Base-by-base conservation (phyloP, 2,888 invertebrate species). In the Bembecia ichneumoniformis region DNA sequence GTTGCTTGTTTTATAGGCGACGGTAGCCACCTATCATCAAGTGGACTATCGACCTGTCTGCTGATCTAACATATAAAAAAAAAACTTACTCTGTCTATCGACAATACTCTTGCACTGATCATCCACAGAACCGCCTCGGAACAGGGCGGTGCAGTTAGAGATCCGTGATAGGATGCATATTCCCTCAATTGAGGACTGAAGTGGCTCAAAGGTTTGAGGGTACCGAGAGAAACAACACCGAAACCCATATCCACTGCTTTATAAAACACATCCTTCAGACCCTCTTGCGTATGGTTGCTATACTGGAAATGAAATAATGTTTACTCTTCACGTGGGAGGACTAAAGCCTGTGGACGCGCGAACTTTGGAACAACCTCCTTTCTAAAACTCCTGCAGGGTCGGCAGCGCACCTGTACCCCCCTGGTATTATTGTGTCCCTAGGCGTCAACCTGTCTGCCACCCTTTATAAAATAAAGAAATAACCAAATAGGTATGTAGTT, bases 131-230 rank as follows among this genome's bases (percentile, higher is more conserved):
- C 79, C 0, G 74, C 57, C 49, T 83, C 79, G 0, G 73, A 73
- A 50, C 83, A 84, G 0, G 83, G 83, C 1, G 83, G 83, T 0
- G 53, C 43, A 0, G 80, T 70, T 49, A 82, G 47, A 0, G 83
- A 84, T 0, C 83, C 83, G 9, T 82, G 76, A 52, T 84, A 84
- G 43, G 66, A 65, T 0, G 64, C 82, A 47, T 82, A 82, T 47
- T 74, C 63, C 46, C 64, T 64, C 52, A 83, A 71, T 0, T 76
- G 73, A 0, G 81, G 80, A 46, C 55, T 67, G 52, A 76, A 81
- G 49, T 53, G 58, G 1, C 53, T 55, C 4, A 83, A 52, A 0
- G 78, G 62, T 3, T 52, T 52, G 0, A 43, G 0, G 46, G 15
- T 1, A 71, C 5, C 0, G 34, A 17, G 40, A 3, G 59, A 49